A percentile compares a stretch with the other conserved stretches of the same genome.
These are phyloP conservation scores for Lagodon rhomboides DNA, from an alignment of 2,797 vertebrate genomes.

Conservation along the genomic window DNA sequence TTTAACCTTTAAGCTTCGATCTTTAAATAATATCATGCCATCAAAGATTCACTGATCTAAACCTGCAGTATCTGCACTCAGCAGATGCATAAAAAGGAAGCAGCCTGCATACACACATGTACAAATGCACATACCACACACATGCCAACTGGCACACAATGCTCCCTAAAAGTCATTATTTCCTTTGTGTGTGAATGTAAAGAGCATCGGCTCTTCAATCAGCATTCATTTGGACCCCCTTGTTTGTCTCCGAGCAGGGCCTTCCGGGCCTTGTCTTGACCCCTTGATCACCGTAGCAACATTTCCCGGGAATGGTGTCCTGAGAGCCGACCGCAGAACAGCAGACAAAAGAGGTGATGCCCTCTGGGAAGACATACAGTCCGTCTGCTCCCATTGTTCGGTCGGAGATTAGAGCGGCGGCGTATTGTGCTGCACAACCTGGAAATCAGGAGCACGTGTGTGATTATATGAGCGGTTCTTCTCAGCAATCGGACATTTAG, in stretches of 20 bases:
- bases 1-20: too few species aligned
- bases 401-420: constrained; percentile 64
- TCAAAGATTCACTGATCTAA: not conserved
- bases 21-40: not conserved
- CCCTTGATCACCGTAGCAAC: constrained; percentile 66
- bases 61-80: not conserved
- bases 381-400: constrained; percentile 63
- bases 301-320: constrained; percentile 34
- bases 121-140: not conserved
- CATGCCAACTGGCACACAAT: constrained; percentile 21
- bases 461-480: not conserved
- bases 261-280: constrained; percentile 52
- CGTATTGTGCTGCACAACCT: constrained; percentile 8
- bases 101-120: constrained; percentile 11
- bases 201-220: constrained; percentile 34
- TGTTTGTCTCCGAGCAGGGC: constrained; percentile 35
- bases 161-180: constrained; percentile 1
- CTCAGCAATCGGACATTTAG: not conserved
- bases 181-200: constrained; percentile 39
- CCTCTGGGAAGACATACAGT: constrained; percentile 50
- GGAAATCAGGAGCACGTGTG: constrained; percentile 8
- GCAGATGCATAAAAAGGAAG: not conserved
- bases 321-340: constrained; percentile 23
- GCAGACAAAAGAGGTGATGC: constrained; percentile 58
- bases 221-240: constrained; percentile 36